Evolutionary conservation across 2,113 vertebrate species (phyloP).

Genomic region (Globicephala melas): DNA sequence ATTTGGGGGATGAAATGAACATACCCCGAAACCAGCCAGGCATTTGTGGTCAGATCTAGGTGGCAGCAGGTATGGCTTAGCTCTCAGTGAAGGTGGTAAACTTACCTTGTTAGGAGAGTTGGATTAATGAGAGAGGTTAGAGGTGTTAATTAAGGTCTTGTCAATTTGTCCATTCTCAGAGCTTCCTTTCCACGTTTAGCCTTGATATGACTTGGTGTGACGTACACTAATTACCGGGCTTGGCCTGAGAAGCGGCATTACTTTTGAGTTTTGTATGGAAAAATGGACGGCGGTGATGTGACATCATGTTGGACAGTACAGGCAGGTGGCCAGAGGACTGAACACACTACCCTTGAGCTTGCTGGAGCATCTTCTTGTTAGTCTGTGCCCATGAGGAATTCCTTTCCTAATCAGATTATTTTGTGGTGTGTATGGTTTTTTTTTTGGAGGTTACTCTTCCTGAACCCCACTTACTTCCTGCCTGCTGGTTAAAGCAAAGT

Average conservation of each 20-base stretch:
- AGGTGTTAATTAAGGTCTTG: not conserved
- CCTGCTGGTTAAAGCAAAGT: not conserved
- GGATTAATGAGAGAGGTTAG: not conserved
- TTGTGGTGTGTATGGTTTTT: not conserved
- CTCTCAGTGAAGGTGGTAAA: not conserved
- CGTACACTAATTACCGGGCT: not conserved
- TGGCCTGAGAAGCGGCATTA: not conserved
- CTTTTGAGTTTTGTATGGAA: not conserved
- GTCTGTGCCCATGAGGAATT: not conserved
- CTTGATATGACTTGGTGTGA: too few relatives aligned
- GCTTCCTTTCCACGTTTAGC: not conserved
- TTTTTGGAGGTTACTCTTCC: not conserved
- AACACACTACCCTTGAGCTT: not conserved
- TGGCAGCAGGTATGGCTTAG: not conserved
- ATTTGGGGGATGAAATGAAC: not conserved
- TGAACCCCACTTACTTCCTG: not conserved
- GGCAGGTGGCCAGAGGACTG: not conserved
- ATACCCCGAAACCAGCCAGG: too few relatives aligned
- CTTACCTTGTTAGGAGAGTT: not conserved
- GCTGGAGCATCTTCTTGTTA: not conserved
- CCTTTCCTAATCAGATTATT: not conserved
- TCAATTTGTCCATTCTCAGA: rapidly evolving
- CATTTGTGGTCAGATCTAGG: not conserved
- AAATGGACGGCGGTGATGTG: rapidly evolving
- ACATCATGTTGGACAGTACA: rapidly evolving